Evolutionary conservation across 2,797 vertebrate genomes (phyloP).

Genomic region (Thripadectes ignobilis): DNA sequence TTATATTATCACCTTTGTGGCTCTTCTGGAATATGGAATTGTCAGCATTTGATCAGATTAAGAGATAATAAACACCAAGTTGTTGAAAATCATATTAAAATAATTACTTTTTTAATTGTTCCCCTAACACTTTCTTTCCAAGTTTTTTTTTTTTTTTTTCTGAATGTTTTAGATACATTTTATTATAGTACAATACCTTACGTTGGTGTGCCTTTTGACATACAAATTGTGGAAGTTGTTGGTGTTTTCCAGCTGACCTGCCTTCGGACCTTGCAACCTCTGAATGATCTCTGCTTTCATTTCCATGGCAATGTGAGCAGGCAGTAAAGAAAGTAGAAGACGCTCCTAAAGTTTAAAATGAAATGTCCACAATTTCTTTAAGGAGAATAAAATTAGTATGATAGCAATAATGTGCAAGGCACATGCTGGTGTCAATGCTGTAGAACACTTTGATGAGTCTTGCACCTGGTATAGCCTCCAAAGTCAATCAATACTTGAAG

Average conservation of each 20-base stretch:
- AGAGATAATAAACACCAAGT: background rate
- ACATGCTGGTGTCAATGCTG: rapidly evolving
- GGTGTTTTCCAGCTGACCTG: conserved; percentile 92
- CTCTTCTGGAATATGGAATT: background rate
- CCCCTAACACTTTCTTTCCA: background rate
- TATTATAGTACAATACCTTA: conserved; percentile 79
- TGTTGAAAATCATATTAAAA: background rate
- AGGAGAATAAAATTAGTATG: background rate
- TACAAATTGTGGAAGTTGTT: conserved; percentile 98
- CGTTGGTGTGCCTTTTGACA: conserved; percentile 93
- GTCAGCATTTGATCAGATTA: background rate
- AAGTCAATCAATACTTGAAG: background rate
- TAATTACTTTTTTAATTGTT: background rate
- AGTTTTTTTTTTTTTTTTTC: background rate
- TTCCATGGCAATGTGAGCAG: conserved; percentile 93
- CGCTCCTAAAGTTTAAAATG: conserved; percentile 81
- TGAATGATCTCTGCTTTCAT: conserved; percentile 98
- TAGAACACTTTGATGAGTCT: background rate
- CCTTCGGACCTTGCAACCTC: conserved; percentile 90
- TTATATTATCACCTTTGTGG: background rate
- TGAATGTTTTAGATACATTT: background rate
- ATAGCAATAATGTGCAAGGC: background rate
- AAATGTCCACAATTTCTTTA: background rate
- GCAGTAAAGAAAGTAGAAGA: conserved; percentile 89
- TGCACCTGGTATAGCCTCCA: background rate